Evolutionary conservation across 37 sponge, comb jelly and placozoan species (phyloP).

Genomic region (Cliona cf. orientalis): DNA sequence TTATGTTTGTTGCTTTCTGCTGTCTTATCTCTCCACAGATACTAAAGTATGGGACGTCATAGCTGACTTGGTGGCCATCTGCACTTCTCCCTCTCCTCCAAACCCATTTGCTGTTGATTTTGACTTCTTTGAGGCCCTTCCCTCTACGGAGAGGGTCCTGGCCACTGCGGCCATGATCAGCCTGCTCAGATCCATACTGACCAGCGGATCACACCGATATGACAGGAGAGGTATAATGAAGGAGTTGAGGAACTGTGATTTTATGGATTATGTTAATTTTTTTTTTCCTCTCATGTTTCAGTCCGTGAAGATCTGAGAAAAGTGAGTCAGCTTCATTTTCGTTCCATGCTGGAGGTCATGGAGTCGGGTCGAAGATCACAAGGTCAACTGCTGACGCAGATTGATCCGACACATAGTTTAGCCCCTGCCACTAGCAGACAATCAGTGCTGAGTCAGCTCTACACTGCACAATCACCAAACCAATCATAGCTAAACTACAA

Average conservation of each 20-base stretch:
- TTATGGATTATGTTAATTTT: too few species aligned
- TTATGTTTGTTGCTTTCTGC: background rate
- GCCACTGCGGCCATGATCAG: constrained; percentile 87
- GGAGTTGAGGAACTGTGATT: too few species aligned
- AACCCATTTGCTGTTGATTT: constrained; percentile 95
- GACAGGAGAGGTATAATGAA: constrained; percentile 66
- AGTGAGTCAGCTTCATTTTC: constrained; percentile 63
- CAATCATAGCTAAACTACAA: too few species aligned
- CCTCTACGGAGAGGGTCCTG: constrained; percentile 63
- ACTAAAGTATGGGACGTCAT: constrained; percentile 88
- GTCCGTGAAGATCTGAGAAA: constrained; percentile 50
- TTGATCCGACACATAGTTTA: too few species aligned
- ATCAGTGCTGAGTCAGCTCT: too few species aligned
- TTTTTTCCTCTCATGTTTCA: background rate
- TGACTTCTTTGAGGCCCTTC: constrained; percentile 81
- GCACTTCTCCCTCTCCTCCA: constrained; percentile 79
- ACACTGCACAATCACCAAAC: too few species aligned
- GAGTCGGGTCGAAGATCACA: too few species aligned
- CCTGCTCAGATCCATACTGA: constrained; percentile 52
- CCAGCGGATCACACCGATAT: constrained; percentile 54
- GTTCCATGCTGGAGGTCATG: constrained; percentile 51
- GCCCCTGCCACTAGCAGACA: too few species aligned
- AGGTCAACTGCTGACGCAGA: too few species aligned
- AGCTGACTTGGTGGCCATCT: constrained; percentile 84
- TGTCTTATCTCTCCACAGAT: constrained; percentile 27